Evolutionary conservation across 2,888 invertebrate genomes (phyloP), one percentile per base, ranked within the genome.

Genomic region (Vesta saturnalis): DNA sequence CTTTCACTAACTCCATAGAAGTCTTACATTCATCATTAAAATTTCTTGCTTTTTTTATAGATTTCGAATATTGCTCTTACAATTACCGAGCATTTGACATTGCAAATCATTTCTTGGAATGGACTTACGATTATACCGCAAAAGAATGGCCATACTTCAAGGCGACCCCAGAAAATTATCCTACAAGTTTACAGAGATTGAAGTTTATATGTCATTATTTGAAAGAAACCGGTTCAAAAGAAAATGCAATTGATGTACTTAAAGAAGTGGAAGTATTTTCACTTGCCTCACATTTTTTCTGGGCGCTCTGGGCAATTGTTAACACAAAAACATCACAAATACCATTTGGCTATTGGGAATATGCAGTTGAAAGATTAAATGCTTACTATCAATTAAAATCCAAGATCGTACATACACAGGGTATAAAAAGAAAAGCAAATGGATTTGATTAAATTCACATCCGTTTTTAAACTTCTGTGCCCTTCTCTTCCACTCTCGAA

Each of bases 51-150:
- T 19, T 70, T 60, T 60, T 76, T 77, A 15, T 73, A 78, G 97
- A 97, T 82, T 97, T 95, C 81, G 97, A 97, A 84, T 97, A 97
- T 81, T 96, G 96, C 83, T 94, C 96, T 0, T 97, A 97, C 84
- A 97, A 97, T 81, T 94, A 94, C 81, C 87, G 97, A 59, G 96
- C 93, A 0, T 97, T 96, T 83, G 97, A 97, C 83, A 86, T 97
- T 58, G 97, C 97, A 1, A 97, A 97, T 84, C 97, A 97, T 80
- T 96, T 97, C 82, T 88, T 94, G 72, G 97, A 97, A 82, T 95
- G 96, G 95, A 89, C 89, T 0, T 94, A 94, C 80, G 95, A 97
- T 80, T 97, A 97, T 83, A 94, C 92, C 0, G 89, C 90, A 66
- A 87, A 90, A 0, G 87, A 90, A 30, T 88, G 90, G 75, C 97